Percentiles rank a stretch among this genome's conserved stretches.
phyloP scores from a whole-genome alignment of 1,140 invertebrate species.

The Neotoxoptera formosana region DNA sequence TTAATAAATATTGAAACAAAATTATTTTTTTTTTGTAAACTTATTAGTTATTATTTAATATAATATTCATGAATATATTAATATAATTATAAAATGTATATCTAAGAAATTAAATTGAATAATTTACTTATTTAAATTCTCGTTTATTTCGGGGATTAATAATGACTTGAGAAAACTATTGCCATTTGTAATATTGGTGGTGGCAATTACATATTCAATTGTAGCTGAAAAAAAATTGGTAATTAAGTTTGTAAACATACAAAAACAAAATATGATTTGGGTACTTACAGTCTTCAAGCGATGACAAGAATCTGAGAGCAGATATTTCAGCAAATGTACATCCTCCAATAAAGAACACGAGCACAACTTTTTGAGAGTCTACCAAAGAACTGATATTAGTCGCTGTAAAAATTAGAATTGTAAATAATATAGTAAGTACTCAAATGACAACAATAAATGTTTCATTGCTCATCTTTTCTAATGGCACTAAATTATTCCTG shows the following conservation, averaged over 20 bases:
- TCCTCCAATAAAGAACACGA: conserved; percentile 95
- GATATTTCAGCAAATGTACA: conserved; percentile 96
- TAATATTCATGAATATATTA: background rate
- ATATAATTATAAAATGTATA: background rate
- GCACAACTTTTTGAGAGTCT: conserved; percentile 78
- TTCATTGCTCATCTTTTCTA: background rate
- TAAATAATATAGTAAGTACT: background rate
- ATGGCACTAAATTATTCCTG: too few relatives aligned
- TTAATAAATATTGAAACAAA: background rate
- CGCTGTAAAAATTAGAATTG: conserved; percentile 62
- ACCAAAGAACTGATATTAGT: conserved; percentile 70
- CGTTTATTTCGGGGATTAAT: conserved; percentile 66
- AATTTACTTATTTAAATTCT: background rate
- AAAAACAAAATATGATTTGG: background rate
- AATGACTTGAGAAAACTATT: conserved; percentile 82
- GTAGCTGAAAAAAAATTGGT: conserved; percentile 69
- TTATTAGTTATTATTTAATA: background rate
- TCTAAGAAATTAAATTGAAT: background rate
- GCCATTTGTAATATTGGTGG: conserved; percentile 93
- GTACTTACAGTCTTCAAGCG: conserved; percentile 84
- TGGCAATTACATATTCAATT: conserved; percentile 90
- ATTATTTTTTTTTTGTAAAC: background rate
- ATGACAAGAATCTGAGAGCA: conserved; percentile 87
- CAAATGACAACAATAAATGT: background rate
- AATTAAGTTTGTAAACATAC: too few relatives aligned